A percentile compares a stretch with the other conserved stretches of the same genome.
Conservation (phyloP, 2,113 vertebrate genomes). For the Vanacampus margaritifer region DNA sequence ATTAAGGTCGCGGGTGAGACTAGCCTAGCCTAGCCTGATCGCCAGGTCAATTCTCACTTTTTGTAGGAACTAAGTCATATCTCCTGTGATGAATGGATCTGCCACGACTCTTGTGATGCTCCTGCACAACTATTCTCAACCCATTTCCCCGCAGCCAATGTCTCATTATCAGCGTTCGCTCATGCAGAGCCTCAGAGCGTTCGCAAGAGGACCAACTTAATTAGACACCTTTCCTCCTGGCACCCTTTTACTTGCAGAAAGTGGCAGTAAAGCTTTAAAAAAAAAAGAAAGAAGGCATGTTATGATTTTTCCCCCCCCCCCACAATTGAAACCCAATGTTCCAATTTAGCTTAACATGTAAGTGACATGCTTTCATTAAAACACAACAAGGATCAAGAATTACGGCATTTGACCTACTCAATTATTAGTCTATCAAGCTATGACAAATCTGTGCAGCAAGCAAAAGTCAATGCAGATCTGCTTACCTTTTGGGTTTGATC, state of each 20-base stretch:
- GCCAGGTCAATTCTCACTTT: too few species aligned
- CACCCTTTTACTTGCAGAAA: slow-evolving; percentile 10
- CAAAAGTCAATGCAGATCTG: neutral
- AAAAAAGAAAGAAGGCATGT: neutral
- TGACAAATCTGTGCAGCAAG: neutral
- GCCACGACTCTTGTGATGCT: neutral
- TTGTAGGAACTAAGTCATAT: neutral
- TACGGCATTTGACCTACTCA: neutral
- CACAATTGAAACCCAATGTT: neutral
- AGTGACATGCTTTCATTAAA: neutral
- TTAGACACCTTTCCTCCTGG: slow-evolving; percentile 8
- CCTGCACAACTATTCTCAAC: neutral
- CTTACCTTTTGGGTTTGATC: neutral
- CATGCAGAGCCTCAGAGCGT: neutral
- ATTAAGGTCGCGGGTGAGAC: too few species aligned
- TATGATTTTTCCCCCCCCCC: too few species aligned
- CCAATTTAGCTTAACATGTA: neutral
- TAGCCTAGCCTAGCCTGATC: too few species aligned
- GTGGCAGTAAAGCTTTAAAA: neutral
- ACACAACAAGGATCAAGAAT: neutral
- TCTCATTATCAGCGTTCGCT: slow-evolving; percentile 7
- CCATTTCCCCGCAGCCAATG: neutral
- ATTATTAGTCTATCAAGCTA: neutral
- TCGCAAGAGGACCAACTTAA: slow-evolving; percentile 8
- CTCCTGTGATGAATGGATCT: neutral